phyloP scores from a whole-genome alignment of 2,888 invertebrate species.

The Sarcophaga caerulescens region DNA sequence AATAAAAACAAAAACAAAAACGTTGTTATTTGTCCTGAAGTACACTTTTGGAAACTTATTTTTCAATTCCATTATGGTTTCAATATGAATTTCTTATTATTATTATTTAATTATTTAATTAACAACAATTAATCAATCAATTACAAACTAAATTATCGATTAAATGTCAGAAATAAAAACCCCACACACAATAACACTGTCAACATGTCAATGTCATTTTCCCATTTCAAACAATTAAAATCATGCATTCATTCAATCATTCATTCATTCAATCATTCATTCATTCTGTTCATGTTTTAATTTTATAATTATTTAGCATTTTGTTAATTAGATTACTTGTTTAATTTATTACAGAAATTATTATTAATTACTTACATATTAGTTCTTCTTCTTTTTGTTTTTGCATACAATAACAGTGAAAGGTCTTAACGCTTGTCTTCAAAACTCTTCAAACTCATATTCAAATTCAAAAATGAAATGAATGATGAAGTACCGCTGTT shows the following conservation, averaged over 20 bases:
- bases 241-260: background rate
- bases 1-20: background rate
- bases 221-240: conserved; percentile 13
- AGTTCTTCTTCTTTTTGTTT: too few relatives aligned
- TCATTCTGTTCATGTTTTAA: background rate
- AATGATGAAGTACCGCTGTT: too few relatives aligned
- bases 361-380: too few relatives aligned
- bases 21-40: background rate
- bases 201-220: conserved; percentile 41
- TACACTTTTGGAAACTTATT: background rate
- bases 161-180: background rate
- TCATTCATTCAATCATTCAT: background rate
- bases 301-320: conserved; percentile 12
- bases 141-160: conserved; percentile 23
- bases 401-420: too few relatives aligned
- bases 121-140: background rate
- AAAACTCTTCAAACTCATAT: too few relatives aligned
- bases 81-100: background rate
- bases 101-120: background rate
- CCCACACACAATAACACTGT: conserved; percentile 13
- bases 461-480: too few relatives aligned
- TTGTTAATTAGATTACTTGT: conserved; percentile 1
- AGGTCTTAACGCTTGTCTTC: too few relatives aligned
- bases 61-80: background rate
- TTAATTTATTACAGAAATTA: background rate